phyloP scores from a whole-genome alignment of 2,888 invertebrate genomes.

The Synergus gifuensis region DNA sequence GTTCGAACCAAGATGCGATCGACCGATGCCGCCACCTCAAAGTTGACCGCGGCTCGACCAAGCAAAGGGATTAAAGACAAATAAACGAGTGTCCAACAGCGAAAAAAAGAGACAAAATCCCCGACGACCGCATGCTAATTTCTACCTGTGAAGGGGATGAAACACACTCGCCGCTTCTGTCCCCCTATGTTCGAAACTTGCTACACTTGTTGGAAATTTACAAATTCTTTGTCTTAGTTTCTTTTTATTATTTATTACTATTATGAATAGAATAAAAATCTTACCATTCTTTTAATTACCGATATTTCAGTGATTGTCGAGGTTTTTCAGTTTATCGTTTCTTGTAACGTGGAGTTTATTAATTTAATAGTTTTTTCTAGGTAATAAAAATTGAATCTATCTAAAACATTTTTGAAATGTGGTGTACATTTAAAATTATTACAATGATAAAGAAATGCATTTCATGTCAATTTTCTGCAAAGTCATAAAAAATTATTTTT shows the following conservation, averaged over 20 bases:
- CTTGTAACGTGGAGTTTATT: too few species aligned
- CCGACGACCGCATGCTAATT: slow-evolving; percentile 57
- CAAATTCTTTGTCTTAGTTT: slow-evolving; percentile 24
- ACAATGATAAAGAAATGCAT: too few species aligned
- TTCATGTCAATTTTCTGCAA: too few species aligned
- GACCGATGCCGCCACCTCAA: slow-evolving; percentile 62
- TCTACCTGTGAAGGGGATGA: slow-evolving; percentile 47
- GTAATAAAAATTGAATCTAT: too few species aligned
- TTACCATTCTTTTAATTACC: neutral
- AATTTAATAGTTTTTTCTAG: too few species aligned
- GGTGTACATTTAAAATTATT: too few species aligned
- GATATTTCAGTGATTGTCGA: neutral
- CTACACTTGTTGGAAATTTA: slow-evolving; percentile 20
- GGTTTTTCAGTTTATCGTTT: neutral
- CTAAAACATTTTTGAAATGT: too few species aligned
- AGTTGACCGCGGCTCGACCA: slow-evolving; percentile 64
- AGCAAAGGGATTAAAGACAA: slow-evolving; percentile 70
- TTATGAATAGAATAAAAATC: neutral
- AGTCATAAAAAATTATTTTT: too few species aligned
- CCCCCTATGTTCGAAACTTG: neutral
- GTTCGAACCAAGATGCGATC: slow-evolving; percentile 59
- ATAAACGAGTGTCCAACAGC: slow-evolving; percentile 62
- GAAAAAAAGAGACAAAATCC: slow-evolving; percentile 56
- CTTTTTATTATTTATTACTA: neutral
- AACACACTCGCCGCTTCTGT: slow-evolving; percentile 33